These are phyloP conservation scores for Sericinus montela DNA, from an alignment of 2,888 invertebrate species.

Conservation along the genomic window DNA sequence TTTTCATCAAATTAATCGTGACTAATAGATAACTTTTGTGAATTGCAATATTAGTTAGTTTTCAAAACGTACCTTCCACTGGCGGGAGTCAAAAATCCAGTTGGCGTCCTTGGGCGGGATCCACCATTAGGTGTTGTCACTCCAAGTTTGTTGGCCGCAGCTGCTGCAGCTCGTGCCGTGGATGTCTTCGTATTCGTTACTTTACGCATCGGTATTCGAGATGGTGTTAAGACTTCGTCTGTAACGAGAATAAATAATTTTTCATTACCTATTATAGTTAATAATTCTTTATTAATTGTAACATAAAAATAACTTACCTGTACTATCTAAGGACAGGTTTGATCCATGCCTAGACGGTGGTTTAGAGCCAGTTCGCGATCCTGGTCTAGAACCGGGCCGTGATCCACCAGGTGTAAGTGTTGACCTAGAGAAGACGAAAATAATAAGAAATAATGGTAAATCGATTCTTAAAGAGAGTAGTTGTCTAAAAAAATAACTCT, in stretches of 20 bases:
- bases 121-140: conserved; percentile 80
- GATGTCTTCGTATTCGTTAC: conserved; percentile 79
- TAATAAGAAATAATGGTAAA: too few species aligned
- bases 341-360: conserved; percentile 97
- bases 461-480: too few species aligned
- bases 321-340: conserved; percentile 92
- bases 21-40: too few species aligned
- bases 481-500: too few species aligned
- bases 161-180: conserved; percentile 78
- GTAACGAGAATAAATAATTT: neutral
- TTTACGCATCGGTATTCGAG: conserved; percentile 89
- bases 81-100: conserved; percentile 87
- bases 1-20: too few species aligned
- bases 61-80: conserved; percentile 82
- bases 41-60: too few species aligned
- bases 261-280: conserved; percentile 11
- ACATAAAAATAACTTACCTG: conserved; percentile 78
- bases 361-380: conserved; percentile 92
- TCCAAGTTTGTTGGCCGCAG: conserved; percentile 80
- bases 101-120: conserved; percentile 86
- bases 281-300: conserved; percentile 1
- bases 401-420: conserved; percentile 89
- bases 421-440: conserved; percentile 61
- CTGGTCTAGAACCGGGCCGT: conserved; percentile 91
- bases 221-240: conserved; percentile 87